phyloP scores from a whole-genome alignment of 2,888 invertebrate genomes.

The Allophyes oxyacanthae region DNA sequence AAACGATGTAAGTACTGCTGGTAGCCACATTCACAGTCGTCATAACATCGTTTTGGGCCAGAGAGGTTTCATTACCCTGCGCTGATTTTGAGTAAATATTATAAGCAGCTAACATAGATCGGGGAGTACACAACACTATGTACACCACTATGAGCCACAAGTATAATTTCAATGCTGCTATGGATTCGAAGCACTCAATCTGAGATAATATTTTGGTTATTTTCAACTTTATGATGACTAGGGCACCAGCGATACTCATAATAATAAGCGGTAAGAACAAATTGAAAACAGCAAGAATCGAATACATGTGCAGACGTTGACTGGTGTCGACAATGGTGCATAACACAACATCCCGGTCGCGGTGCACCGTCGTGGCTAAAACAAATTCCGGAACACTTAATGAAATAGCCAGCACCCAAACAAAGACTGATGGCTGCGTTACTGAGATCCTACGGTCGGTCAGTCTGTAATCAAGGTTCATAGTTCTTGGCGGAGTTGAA shows the following conservation, averaged over 20 bases:
- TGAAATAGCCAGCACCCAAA: slow-evolving; percentile 90
- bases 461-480: slow-evolving; percentile 88
- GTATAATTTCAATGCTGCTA: slow-evolving; percentile 77
- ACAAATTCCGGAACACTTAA: slow-evolving; percentile 90
- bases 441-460: slow-evolving; percentile 82
- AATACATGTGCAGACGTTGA: slow-evolving; percentile 81
- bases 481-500: slow-evolving; percentile 84
- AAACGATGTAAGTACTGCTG: slow-evolving; percentile 71
- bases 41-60: slow-evolving; percentile 60
- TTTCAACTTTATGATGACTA: slow-evolving; percentile 75
- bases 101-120: slow-evolving; percentile 73
- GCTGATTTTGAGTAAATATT: slow-evolving; percentile 69
- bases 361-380: slow-evolving; percentile 83
- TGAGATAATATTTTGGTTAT: slow-evolving; percentile 64
- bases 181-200: slow-evolving; percentile 68
- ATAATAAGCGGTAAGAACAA: slow-evolving; percentile 78
- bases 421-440: slow-evolving; percentile 86
- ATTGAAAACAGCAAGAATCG: slow-evolving; percentile 79
- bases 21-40: slow-evolving; percentile 68
- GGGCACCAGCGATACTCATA: slow-evolving; percentile 66
- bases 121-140: slow-evolving; percentile 75
- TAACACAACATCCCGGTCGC: slow-evolving; percentile 73
- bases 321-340: slow-evolving; percentile 88
- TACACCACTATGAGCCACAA: slow-evolving; percentile 76
- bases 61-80: slow-evolving; percentile 61